Evolutionary conservation across 2,888 invertebrate species (phyloP), one percentile per base, ranked within the genome.

Genomic region (Teleiodes luculella): DNA sequence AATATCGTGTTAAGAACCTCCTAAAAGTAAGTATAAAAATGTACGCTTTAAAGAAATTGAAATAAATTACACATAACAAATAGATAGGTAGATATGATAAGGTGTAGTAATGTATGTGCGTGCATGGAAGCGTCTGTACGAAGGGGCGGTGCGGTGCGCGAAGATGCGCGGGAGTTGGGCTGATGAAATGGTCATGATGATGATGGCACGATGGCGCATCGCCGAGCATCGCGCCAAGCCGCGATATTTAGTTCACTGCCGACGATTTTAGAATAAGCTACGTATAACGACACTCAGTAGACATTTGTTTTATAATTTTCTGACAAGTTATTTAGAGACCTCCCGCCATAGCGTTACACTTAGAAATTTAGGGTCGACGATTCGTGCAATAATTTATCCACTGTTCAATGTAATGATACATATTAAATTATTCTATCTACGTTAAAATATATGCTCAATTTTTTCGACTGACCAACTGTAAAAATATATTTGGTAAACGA

Each of bases 11-110:
- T 86, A 84, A 84, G 86, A 75, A 85, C 80, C 81, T 86, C 79
- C 79, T 85, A 84, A 78, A 70, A 73, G 73, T 87, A 86, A 87
- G 83, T 77, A 88, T 87, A 87, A 88, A 80, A 88, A 86, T 87
- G 86, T 89, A 89, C 89, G 89, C 89, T 88, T 89, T 89, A 89
- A 89, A 82, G 86, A 88, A 86, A 86, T 86, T 83, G 79, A 76
- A 63, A 80, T 83, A 86, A 86, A 76, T 80, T 80, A 86, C 73
- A 83, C 78, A 73, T 85, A 83, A 85, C 72, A 80, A 77, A 82
- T 86, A 87, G 84, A 78, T 86, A 86, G 86, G 82, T 86, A 86
- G 85, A 72, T 83, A 82, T 76, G 74, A 68, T 86, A 86, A 84
- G 84, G 73, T 73, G 83, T 86, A 86, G 83, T 70, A 70, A 74